Base-by-base conservation (phyloP, 2,113 vertebrate species). In the Chamaetylas fuelleborni region DNA sequence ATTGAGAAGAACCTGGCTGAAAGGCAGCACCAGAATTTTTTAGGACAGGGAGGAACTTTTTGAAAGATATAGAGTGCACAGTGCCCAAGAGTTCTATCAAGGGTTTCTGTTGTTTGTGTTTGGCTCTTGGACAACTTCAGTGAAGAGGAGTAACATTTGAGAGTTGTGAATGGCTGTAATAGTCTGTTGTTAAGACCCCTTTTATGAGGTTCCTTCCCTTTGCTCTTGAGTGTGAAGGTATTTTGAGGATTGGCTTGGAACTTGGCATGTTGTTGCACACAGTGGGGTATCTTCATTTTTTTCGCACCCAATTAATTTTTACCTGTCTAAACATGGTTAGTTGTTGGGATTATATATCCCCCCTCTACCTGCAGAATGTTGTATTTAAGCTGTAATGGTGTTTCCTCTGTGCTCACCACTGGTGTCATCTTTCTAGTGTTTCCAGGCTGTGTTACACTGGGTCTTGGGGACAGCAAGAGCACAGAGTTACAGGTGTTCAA, bases 401-500 rank as follows among this genome's bases (percentile, higher is more conserved):
- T 54, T 89, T 69, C 24, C 19, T 85, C 23, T 4, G 3, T 7
- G 6, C 6, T 25, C 2, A 5, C 6, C 10, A 3, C 23, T 83
- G 19, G 2, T 51, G 43, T 29, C 3, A 9, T 36, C 25, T 64
- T 64, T 45, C 17, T 80, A 0, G 5, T 33, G 9, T 56, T 69
- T 64, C 72, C 42, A n/a, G 11, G 7, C 28, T 71, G 12, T 24
- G 14, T 71, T 66, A 11, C 7, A 2, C 16, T 78, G 71, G 11
- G 3, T 67, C 19, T 84, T 58, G 17, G 31, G 12, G 14, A 64
- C 33, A 42, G 31, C 9, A n/a, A 38, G 23, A 72, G 6, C 40
- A 38, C 8, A 0, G 0, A 38, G 9, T 51, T 69, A 56, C 0
- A 2, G 45, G 11, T 56, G n/a, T 84, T 38, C 28, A 33, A 15